Percentiles rank a stretch among this genome's conserved stretches.
Evolutionary conservation across 2,113 vertebrate species (phyloP).

Genomic region (Sebastes fasciatus): DNA sequence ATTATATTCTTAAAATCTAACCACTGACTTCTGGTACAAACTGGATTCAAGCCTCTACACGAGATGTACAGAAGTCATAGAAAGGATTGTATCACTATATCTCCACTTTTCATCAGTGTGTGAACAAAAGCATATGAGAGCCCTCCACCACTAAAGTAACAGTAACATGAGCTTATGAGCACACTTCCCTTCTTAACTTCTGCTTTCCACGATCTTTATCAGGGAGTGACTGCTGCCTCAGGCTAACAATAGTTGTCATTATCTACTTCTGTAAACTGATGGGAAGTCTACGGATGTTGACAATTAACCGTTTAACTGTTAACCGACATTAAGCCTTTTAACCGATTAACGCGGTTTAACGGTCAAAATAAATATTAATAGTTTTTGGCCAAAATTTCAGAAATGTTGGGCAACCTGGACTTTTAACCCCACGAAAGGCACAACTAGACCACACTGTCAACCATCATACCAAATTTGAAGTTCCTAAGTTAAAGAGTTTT

Average conservation of each 20-base stretch:
- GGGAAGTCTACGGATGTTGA: no score
- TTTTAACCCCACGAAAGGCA: no score
- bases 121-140: conserved; percentile 3
- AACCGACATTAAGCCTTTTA: no score
- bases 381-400: no score
- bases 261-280: conserved; percentile 54
- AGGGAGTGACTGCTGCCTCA: conserved; percentile 15
- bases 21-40: not conserved
- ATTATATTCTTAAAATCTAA: not conserved
- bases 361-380: no score
- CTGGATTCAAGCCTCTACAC: not conserved
- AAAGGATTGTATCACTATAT: not conserved
- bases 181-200: conserved; percentile 52
- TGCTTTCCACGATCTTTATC: conserved; percentile 51
- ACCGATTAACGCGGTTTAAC: no score
- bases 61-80: conserved; percentile 15
- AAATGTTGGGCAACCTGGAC: no score
- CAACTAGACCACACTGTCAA: no score
- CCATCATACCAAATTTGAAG: no score
- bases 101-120: conserved; percentile 1
- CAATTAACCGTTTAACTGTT: no score
- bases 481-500: no score
- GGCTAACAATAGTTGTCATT: conserved; percentile 23
- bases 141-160: conserved; percentile 5
- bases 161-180: not conserved